Evolutionary conservation across 1,140 invertebrate species (phyloP).

Genomic region (Druon quercuslanigerum): DNA sequence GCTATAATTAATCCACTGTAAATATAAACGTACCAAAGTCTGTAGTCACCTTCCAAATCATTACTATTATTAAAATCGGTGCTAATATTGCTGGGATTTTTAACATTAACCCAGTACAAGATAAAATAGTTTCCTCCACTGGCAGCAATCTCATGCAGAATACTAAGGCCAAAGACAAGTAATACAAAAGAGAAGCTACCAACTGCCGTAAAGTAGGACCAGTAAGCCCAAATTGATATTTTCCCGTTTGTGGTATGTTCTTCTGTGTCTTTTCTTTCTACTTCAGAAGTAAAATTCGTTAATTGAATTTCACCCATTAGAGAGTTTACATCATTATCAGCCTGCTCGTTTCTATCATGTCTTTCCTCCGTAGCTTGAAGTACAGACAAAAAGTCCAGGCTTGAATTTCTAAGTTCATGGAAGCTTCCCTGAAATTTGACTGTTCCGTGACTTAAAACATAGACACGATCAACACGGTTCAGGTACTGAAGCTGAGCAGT

Average conservation of each 20-base stretch:
- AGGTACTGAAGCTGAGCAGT: conserved; percentile 90
- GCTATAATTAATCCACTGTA: conserved; percentile 40
- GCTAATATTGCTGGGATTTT: conserved; percentile 43
- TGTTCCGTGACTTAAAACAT: conserved; percentile 79
- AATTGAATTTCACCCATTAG: conserved; percentile 65
- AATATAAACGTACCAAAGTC: conserved; percentile 44
- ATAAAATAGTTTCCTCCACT: conserved; percentile 81
- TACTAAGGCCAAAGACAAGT: conserved; percentile 73
- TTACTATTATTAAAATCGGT: not conserved
- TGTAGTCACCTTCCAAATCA: conserved; percentile 70
- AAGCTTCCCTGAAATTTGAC: conserved; percentile 79
- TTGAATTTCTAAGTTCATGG: conserved; percentile 78
- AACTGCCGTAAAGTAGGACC: conserved; percentile 79
- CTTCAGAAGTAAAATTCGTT: conserved; percentile 40
- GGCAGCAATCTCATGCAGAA: conserved; percentile 76
- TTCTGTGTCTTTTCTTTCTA: conserved; percentile 21
- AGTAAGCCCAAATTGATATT: conserved; percentile 78
- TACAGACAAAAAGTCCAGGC: conserved; percentile 78
- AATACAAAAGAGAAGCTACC: conserved; percentile 74
- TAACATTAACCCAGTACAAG: conserved; percentile 78
- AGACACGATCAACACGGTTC: conserved; percentile 81
- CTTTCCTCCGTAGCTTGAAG: conserved; percentile 44
- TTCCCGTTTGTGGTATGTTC: conserved; percentile 77
- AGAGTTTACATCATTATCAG: conserved; percentile 72
- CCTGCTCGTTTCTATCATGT: conserved; percentile 54